Percentiles rank a stretch among this genome's conserved stretches.
These are phyloP conservation scores for Pandemis heparana DNA, from an alignment of 2,888 invertebrate genomes.

Conservation along the genomic window DNA sequence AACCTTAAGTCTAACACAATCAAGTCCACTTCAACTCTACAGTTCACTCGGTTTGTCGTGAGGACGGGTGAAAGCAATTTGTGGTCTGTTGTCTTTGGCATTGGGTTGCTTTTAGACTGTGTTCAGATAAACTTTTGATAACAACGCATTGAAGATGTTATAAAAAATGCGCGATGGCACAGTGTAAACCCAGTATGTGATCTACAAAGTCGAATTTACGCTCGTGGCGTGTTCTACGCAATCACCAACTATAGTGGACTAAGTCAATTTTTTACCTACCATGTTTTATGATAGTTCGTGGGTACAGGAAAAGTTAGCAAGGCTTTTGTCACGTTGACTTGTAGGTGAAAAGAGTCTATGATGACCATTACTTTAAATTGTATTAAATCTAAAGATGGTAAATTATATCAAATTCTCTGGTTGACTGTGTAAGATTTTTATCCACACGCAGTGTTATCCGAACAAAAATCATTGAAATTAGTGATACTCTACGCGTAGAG, in stretches of 20 bases:
- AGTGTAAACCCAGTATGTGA: not conserved
- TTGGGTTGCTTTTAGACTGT: slow-evolving; percentile 49
- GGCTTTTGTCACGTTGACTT: no score
- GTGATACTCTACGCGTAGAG: no score
- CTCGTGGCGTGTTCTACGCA: not conserved
- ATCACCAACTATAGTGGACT: not conserved
- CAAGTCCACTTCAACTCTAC: slow-evolving; percentile 29
- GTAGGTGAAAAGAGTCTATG: no score
- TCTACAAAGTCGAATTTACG: not conserved
- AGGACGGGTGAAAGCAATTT: slow-evolving; percentile 24
- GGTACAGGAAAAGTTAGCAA: no score
- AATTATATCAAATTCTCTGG: no score
- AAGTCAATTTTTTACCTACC: no score
- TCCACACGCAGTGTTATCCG: no score
- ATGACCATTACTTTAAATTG: no score
- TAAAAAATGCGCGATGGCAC: slow-evolving; percentile 62
- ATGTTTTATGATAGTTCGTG: no score
- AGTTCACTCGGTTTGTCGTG: slow-evolving; percentile 29
- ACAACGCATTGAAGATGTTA: slow-evolving; percentile 45
- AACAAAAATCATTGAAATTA: no score
- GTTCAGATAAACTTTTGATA: slow-evolving; percentile 28
- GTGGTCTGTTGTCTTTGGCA: fast-evolving
- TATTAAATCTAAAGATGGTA: no score
- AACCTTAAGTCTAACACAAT: slow-evolving; percentile 39
- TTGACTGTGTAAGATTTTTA: no score